Base-by-base conservation (phyloP, 2,888 invertebrate genomes). In the Stomorhina lunata region DNA sequence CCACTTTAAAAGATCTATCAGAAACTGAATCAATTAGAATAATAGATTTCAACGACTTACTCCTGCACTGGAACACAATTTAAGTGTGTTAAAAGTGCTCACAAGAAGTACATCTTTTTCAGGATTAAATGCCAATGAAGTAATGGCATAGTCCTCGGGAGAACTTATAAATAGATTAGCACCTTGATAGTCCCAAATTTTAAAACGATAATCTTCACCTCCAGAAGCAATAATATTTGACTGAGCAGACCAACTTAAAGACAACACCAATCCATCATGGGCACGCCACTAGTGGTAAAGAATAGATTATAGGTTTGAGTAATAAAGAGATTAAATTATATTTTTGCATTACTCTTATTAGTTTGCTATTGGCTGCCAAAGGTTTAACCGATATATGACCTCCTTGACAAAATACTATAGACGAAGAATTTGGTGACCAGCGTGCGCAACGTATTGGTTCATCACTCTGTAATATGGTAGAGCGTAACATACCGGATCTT, bases 151-250 rank as follows among this genome's bases (percentile, higher is more conserved):
- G 85, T 98, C 97, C 89, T 98, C 97, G 17, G 94, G 92, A 0
- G 94, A 93, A 88, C 98, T 98, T 50, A 94, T 94, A 89, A 95
- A 99, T 86, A 99, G 92, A 88, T 95, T 95, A 80, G 96, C 94
- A 0, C 99, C 99, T 90, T 95, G 97, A 0, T 93, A 92, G 90
- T 99, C 98, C 99, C 99, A 99, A 20, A 99, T 95, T 93, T 94
- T 91, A 73, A 92, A 92, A 59, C 92, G 92, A 84, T 97, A 97
- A 91, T 99, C 99, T 92, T 99, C 99, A 63, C 98, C 97, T 0
- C 99, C 99, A 3, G 99, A 98, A 12, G 98, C 95, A 27, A 99
- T 94, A 6, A 98, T 92, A 84, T 97, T 96, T 85, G 97, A 97
- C 85, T 96, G 95, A 0, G 96, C 95, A 90, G 99, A 99, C 99